Base-by-base conservation (phyloP, 2,113 vertebrate species). In the Phodopus roborovskii region DNA sequence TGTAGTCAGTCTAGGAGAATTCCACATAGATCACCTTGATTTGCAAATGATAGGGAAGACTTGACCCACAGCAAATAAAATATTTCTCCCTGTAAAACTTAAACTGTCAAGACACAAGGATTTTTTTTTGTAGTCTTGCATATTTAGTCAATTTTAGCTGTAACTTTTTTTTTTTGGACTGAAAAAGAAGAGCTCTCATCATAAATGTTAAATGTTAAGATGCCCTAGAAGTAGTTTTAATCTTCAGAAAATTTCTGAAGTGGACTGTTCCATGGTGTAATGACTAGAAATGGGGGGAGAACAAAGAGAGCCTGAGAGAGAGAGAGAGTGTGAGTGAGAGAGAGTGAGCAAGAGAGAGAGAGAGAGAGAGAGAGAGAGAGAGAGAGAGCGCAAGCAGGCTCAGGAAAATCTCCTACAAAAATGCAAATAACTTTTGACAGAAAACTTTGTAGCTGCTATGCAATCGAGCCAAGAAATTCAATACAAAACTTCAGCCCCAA, bases 91-190 rank as follows among this genome's bases (percentile, higher is more conserved):
- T 86, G 3, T 50, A 83, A 86, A 88, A 9, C 20, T 92, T 77
- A 90, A 85, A 71, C 89, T 85, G 75, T 36, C 6, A 93, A 92
- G 60, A 7, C 82, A 17, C 5, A 60, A 42, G 13, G 79, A 71
- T 73, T 73, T 13, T 30, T 36, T 87, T 94, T 50, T 68, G 36
- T n/a, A 87, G 20, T 6, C 30, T 94, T 95, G 75, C 16, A 19
- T 58, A 86, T 94, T 92, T 93, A 92, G 74, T 87, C 91, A 84
- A 96, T 93, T 97, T 62, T 79, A 89, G 42, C 19, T 96, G 56
- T 3, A 6, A 89, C 73, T 26, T n/a, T 92, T 45, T 45, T 45
- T 94, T 92, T 93, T 89, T 62, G 2, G 0, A 58, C n/a, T 48
- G 70, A 83, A 90, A 74, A 22, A 11, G 13, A 92, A 98, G 73